A percentile compares a stretch with the other conserved stretches of the same genome.
These are phyloP conservation scores for Pantala flavescens DNA, from an alignment of 1,140 invertebrate genomes.

Conservation along the genomic window DNA sequence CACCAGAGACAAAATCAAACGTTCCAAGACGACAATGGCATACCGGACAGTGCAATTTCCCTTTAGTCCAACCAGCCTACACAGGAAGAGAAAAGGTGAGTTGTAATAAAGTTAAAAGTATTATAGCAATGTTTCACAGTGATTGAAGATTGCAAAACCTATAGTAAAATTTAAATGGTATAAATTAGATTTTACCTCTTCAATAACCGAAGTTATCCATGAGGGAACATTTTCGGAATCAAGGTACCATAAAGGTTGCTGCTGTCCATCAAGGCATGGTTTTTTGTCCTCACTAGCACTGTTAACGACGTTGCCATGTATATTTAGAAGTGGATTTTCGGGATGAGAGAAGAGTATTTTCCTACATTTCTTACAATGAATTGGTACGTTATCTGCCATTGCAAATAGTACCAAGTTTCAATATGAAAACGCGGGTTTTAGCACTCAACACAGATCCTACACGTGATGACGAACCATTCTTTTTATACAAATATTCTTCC, in stretches of 20 bases:
- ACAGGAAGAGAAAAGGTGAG: slow-evolving; percentile 19
- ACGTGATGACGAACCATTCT: too few relatives aligned
- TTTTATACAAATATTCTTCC: too few relatives aligned
- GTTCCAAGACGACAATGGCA: slow-evolving; percentile 46
- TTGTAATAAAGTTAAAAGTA: too few relatives aligned
- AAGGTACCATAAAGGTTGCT: not conserved
- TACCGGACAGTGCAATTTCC: slow-evolving; percentile 47
- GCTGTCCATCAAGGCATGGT: not conserved
- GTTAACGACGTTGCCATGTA: not conserved
- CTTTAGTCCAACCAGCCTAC: slow-evolving; percentile 44
- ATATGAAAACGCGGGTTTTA: too few relatives aligned
- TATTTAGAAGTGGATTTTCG: not conserved
- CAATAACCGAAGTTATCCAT: not conserved
- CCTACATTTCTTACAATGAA: not conserved
- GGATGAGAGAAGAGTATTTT: not conserved
- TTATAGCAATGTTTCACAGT: not conserved
- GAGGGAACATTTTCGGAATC: not conserved
- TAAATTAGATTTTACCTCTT: not conserved
- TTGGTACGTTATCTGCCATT: not conserved
- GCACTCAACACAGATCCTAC: too few relatives aligned
- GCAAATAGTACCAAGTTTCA: too few relatives aligned
- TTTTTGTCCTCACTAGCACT: not conserved
- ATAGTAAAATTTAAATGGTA: not conserved
- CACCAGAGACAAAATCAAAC: slow-evolving; percentile 50
- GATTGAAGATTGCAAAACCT: not conserved